phyloP scores from a whole-genome alignment of 1,140 invertebrate genomes.

The Carcinoscorpius rotundicauda region DNA sequence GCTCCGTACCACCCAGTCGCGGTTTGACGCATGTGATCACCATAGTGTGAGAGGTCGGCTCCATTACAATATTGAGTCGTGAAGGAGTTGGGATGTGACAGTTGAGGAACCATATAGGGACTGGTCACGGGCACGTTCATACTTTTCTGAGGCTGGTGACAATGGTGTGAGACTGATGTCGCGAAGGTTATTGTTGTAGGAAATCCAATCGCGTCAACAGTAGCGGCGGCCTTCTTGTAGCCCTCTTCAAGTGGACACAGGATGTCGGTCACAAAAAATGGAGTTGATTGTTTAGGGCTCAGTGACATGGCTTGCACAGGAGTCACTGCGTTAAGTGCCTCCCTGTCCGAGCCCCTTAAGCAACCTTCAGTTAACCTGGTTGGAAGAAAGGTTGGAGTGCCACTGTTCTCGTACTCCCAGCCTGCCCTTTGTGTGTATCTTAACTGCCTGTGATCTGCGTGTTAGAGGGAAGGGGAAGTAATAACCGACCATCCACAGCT shows the following conservation, averaged over 20 bases:
- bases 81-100: constrained; percentile 39
- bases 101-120: constrained; percentile 37
- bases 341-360: background rate
- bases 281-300: constrained; percentile 59
- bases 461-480: too few relatives aligned
- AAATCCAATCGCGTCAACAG: constrained; percentile 3
- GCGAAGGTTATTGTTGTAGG: too few relatives aligned
- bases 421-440: too few relatives aligned
- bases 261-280: constrained; percentile 89
- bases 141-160: background rate
- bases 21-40: constrained; percentile 28
- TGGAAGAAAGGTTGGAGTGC: too few relatives aligned
- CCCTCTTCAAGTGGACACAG: constrained; percentile 84
- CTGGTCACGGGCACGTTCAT: constrained; percentile 67
- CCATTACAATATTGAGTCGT: constrained; percentile 52
- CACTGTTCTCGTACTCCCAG: too few relatives aligned
- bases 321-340: background rate
- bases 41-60: constrained; percentile 43
- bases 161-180: too few relatives aligned
- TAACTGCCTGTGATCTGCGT: too few relatives aligned
- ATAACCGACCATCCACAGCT: too few relatives aligned
- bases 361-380: background rate
- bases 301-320: constrained; percentile 33
- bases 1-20: constrained; percentile 65
- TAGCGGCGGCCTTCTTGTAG: constrained; percentile 51